phyloP scores from a whole-genome alignment of 2,797 vertebrate species.

The Galaxias olidus region DNA sequence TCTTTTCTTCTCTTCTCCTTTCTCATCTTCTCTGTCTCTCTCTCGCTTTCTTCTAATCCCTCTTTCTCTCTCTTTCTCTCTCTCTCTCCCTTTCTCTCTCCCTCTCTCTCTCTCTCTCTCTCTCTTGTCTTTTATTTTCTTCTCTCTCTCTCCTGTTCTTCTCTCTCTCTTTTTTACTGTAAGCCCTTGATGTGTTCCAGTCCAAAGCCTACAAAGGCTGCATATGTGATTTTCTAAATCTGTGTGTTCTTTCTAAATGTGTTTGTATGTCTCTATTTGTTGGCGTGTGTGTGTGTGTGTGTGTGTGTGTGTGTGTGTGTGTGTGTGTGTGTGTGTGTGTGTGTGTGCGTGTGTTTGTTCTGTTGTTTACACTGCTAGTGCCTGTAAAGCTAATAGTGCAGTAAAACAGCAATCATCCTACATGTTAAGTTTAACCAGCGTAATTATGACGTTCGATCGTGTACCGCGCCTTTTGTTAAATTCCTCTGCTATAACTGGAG shows the following conservation, averaged over 20 bases:
- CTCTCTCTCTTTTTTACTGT: not conserved
- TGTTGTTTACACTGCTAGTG: not conserved
- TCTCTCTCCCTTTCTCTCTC: not conserved
- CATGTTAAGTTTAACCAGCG: not conserved
- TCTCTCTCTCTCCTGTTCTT: conserved; percentile 1
- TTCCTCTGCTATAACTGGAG: not conserved
- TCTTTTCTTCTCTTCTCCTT: not conserved
- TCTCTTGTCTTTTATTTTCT: no score
- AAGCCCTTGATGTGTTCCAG: no score
- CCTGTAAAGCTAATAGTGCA: not conserved
- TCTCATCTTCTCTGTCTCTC: not conserved
- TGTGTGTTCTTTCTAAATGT: not conserved
- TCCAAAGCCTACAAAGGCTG: no score
- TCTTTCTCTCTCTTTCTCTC: not conserved
- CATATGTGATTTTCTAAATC: not conserved
- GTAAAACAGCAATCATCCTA: conserved; percentile 5
- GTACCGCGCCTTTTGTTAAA: not conserved
- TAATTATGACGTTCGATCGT: not conserved
- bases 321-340: not conserved
- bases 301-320: no score
- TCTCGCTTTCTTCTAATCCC: not conserved
- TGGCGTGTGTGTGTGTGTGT: no score
- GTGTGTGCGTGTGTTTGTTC: not conserved
- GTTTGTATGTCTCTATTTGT: no score
- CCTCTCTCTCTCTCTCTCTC: not conserved